phyloP scores from a whole-genome alignment of 1,140 invertebrate genomes.

The Protaetia brevitarsis region DNA sequence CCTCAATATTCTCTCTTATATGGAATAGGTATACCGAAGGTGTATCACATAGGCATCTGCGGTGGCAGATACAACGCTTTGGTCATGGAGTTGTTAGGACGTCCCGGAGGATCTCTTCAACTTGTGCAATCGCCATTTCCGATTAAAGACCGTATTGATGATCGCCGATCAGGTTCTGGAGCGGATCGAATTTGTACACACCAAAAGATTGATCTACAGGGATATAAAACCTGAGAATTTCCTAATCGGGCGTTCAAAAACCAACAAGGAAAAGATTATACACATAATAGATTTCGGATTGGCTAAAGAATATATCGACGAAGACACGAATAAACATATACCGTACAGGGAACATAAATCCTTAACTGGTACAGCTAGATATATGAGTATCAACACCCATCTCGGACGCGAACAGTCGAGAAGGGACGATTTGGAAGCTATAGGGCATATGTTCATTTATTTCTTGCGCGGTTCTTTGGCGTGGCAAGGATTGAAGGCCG shows the following conservation, averaged over 20 bases:
- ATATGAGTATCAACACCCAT: slow-evolving; percentile 95
- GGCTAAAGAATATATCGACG: slow-evolving; percentile 78
- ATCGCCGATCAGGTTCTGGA: slow-evolving; percentile 82
- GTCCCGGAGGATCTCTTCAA: slow-evolving; percentile 81
- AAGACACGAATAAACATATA: slow-evolving; percentile 70
- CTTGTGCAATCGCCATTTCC: slow-evolving; percentile 73
- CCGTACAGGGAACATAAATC: slow-evolving; percentile 75
- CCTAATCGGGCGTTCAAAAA: slow-evolving; percentile 69
- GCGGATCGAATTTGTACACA: slow-evolving; percentile 99
- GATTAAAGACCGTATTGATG: slow-evolving; percentile 77
- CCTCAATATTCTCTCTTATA: no score
- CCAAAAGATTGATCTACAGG: slow-evolving; percentile 68
- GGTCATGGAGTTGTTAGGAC: slow-evolving; percentile 74
- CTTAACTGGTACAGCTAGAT: slow-evolving; percentile 67
- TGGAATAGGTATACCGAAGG: slow-evolving; percentile 88
- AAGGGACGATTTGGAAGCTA: slow-evolving; percentile 73
- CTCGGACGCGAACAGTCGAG: slow-evolving; percentile 75
- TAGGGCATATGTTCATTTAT: slow-evolving; percentile 84
- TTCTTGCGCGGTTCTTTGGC: slow-evolving; percentile 73
- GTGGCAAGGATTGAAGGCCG: slow-evolving; percentile 79
- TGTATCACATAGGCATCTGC: slow-evolving; percentile 84
- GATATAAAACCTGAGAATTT: slow-evolving; percentile 83
- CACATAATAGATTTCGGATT: slow-evolving; percentile 80
- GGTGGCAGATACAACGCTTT: slow-evolving; percentile 79
- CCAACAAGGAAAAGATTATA: slow-evolving; percentile 71